Base-by-base conservation (phyloP, 2,888 invertebrate species). In the Lamellibrachia columna region DNA sequence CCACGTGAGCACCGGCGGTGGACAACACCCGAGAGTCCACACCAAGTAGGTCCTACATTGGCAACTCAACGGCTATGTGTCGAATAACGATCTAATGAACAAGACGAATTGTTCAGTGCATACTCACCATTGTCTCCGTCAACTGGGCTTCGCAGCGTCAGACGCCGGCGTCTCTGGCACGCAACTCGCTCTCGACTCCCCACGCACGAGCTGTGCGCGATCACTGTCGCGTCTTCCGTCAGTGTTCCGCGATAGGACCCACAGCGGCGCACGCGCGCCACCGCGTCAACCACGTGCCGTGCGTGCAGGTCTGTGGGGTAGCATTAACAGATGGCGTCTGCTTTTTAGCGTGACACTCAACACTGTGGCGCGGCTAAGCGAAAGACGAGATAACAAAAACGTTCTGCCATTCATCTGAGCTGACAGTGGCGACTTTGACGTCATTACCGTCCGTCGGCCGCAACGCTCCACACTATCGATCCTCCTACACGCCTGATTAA, bases 291-390 rank as follows among this genome's bases (percentile, higher is more conserved):
- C n/a, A 75, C 22, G 22, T 6, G 22, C 22, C n/a, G 6, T n/a
- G 75, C 75, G 15, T 75, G 75, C 22, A 75, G 6, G 75, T 75
- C 75, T 75, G n/a, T n/a, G 75, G 15, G 75, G 22, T 22, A 6
- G 75, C 75, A 75, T 22, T 75, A 75, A 75, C 75, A 75, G 75
- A 75, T 75, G 75, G 75, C 75, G 75, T 75, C 75, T 75, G 75
- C 75, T 75, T 75, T 75, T 75, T 11, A 75, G 75, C 15, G 22
- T 75, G 75, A 75, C 75, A 75, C n/a, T 22, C 75, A 75, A 75
- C 75, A 75, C 75, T 22, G 75, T 75, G 75, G 75, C 75, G 75
- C 75, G 75, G 75, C 75, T 75, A 75, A 75, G 75, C 75, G 75
- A 75, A n/a, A 75, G 75, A 75, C 75, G 6, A 75, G 75, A 75